Percentiles rank a stretch among this genome's conserved stretches.
These are phyloP conservation scores for Acrobasis suavella DNA, from an alignment of 2,888 invertebrate species.

Conservation along the genomic window DNA sequence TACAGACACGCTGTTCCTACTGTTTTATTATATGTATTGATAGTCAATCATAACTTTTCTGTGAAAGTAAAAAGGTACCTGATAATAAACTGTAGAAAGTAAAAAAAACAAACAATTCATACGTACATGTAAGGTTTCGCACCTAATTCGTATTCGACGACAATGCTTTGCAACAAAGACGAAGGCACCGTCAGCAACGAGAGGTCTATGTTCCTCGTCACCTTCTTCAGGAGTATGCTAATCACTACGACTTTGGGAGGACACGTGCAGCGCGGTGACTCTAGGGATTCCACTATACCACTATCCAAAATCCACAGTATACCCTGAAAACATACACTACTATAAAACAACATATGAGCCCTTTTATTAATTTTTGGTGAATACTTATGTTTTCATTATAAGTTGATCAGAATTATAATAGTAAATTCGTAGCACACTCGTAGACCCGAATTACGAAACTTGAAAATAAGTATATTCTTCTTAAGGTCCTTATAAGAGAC, in stretches of 20 bases:
- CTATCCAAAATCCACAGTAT: slow-evolving; percentile 88
- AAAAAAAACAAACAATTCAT: neutral
- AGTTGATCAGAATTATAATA: too few relatives aligned
- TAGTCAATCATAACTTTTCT: too few relatives aligned
- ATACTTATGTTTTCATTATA: too few relatives aligned
- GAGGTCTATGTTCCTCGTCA: slow-evolving; percentile 84
- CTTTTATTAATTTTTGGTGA: neutral
- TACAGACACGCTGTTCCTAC: too few relatives aligned
- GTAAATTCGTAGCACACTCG: too few relatives aligned
- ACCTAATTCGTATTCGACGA: slow-evolving; percentile 84
- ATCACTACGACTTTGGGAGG: slow-evolving; percentile 87
- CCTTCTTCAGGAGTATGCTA: slow-evolving; percentile 81
- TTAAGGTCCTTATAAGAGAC: too few relatives aligned
- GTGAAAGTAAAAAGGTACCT: neutral
- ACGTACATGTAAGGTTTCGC: slow-evolving; percentile 83
- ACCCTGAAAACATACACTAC: slow-evolving; percentile 62
- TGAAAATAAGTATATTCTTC: too few relatives aligned
- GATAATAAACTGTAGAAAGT: neutral
- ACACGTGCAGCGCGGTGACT: slow-evolving; percentile 84
- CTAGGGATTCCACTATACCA: slow-evolving; percentile 86
- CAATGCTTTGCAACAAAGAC: slow-evolving; percentile 86
- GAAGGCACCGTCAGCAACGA: slow-evolving; percentile 79
- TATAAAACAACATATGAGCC: neutral
- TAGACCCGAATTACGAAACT: too few relatives aligned
- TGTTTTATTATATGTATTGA: too few relatives aligned